phyloP scores from a whole-genome alignment of 2,888 invertebrate genomes.

The Lymantria dispar region DNA sequence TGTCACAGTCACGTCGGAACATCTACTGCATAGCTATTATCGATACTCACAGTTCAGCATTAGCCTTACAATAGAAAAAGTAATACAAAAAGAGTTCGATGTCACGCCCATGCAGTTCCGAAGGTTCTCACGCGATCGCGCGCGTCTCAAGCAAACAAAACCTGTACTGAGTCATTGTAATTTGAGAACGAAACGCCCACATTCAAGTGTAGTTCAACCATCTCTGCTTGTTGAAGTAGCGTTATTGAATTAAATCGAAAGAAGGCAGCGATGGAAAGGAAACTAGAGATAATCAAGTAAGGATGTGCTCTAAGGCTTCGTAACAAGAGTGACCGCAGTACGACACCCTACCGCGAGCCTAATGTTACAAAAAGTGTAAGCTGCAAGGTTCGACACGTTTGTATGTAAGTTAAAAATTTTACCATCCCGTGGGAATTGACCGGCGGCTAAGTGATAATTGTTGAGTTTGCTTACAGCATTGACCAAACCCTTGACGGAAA shows the following conservation, averaged over 20 bases:
- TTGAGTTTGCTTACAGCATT: conserved; percentile 70
- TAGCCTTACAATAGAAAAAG: conserved; percentile 61
- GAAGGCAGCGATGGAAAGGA: conserved; percentile 45
- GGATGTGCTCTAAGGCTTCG: conserved; percentile 63
- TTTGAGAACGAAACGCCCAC: conserved; percentile 51
- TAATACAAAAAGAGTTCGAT: conserved; percentile 68
- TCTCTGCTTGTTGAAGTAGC: conserved; percentile 31
- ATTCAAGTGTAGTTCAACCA: conserved; percentile 41
- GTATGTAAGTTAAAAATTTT: conserved; percentile 64
- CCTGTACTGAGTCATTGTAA: conserved; percentile 58
- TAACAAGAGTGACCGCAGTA: conserved; percentile 59
- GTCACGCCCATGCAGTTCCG: conserved; percentile 79
- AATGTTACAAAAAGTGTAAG: conserved; percentile 59
- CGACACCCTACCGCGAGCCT: conserved; percentile 45
- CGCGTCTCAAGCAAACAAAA: conserved; percentile 68
- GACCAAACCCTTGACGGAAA: conserved; percentile 55
- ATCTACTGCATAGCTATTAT: conserved; percentile 57
- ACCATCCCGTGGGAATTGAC: conserved; percentile 74
- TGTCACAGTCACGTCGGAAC: conserved; percentile 73
- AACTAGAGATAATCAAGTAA: conserved; percentile 24
- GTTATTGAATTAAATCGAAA: conserved; percentile 18
- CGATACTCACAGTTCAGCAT: conserved; percentile 62
- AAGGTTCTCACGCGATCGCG: conserved; percentile 75
- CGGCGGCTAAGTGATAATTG: conserved; percentile 73
- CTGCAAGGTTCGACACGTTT: conserved; percentile 39